Evolutionary conservation across 2,888 invertebrate genomes (phyloP).

Genomic region (Drosophila nigricruria): DNA sequence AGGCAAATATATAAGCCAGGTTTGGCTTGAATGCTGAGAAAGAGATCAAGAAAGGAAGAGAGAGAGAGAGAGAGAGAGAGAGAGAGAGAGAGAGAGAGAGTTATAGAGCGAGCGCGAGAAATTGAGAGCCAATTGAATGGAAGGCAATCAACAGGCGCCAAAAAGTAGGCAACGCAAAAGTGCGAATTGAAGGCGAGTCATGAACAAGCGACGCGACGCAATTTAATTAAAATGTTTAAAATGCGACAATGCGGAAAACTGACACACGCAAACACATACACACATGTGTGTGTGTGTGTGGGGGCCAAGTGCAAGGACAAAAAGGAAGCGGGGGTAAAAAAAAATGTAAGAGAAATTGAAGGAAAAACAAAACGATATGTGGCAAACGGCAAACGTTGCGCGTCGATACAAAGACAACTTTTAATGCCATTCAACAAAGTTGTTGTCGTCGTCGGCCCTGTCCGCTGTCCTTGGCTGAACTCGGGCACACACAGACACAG

Average conservation of each 20-base stretch:
- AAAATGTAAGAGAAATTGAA: conserved; percentile 2
- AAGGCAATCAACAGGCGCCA: conserved; percentile 63
- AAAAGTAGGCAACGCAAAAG: conserved; percentile 47
- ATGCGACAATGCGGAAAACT: conserved; percentile 67
- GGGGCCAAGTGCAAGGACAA: conserved; percentile 50
- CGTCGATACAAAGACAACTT: conserved; percentile 71
- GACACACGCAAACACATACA: conserved; percentile 23
- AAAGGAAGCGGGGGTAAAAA: not conserved
- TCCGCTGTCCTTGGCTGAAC: conserved; percentile 47
- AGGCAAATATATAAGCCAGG: conserved; percentile 1
- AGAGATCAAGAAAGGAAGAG: not conserved
- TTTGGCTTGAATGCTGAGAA: too few species aligned
- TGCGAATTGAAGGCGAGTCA: conserved; percentile 11
- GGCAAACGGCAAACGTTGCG: conserved; percentile 47
- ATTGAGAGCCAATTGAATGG: conserved; percentile 41
- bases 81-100: not conserved
- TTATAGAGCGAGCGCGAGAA: not conserved
- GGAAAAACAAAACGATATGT: conserved; percentile 27
- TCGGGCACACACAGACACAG: not conserved
- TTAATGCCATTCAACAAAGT: conserved; percentile 78
- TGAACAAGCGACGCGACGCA: conserved; percentile 18
- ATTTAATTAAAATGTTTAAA: conserved; percentile 77
- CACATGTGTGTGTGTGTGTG: conserved; percentile 4
- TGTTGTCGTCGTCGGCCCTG: conserved; percentile 40
- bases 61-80: not conserved